Evolutionary conservation across 2,888 invertebrate species (phyloP).

Genomic region (Nasonia oneida): DNA sequence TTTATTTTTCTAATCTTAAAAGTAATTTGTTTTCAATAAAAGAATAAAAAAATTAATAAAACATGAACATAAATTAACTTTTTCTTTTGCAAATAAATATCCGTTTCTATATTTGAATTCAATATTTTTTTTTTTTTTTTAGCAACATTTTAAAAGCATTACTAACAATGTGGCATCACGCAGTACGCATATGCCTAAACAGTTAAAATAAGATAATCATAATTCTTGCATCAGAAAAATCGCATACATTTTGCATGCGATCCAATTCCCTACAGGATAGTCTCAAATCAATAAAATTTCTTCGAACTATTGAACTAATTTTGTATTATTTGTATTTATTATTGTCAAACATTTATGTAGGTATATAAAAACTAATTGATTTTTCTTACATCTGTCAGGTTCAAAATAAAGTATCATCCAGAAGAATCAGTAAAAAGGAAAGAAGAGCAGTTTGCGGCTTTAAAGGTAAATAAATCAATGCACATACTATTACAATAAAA

Average conservation of each 20-base stretch:
- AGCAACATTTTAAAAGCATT: not conserved
- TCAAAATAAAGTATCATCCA: constrained; percentile 99
- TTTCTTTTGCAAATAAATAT: not conserved
- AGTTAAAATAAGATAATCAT: constrained; percentile 30
- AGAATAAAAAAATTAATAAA: too few species aligned
- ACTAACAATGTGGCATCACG: constrained; percentile 6
- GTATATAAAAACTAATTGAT: constrained; percentile 22
- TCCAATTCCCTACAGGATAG: constrained; percentile 25
- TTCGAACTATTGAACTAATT: constrained; percentile 33
- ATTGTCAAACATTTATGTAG: not conserved
- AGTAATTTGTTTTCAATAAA: not conserved
- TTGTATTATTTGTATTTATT: constrained; percentile 26
- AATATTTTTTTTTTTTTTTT: not conserved
- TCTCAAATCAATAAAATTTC: constrained; percentile 35
- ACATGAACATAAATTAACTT: not conserved
- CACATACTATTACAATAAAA: not conserved
- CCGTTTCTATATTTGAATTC: not conserved
- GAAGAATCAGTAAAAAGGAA: constrained; percentile 95
- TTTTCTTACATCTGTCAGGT: constrained; percentile 85
- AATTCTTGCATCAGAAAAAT: constrained; percentile 3
- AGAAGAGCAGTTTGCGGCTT: constrained; percentile 90
- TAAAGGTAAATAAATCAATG: constrained; percentile 83
- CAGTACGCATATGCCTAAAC: not conserved
- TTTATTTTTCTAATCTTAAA: not conserved
- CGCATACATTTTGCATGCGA: constrained; percentile 41